phyloP scores from a whole-genome alignment of 2,113 vertebrate genomes.

The Lethenteron camtschaticum region DNA sequence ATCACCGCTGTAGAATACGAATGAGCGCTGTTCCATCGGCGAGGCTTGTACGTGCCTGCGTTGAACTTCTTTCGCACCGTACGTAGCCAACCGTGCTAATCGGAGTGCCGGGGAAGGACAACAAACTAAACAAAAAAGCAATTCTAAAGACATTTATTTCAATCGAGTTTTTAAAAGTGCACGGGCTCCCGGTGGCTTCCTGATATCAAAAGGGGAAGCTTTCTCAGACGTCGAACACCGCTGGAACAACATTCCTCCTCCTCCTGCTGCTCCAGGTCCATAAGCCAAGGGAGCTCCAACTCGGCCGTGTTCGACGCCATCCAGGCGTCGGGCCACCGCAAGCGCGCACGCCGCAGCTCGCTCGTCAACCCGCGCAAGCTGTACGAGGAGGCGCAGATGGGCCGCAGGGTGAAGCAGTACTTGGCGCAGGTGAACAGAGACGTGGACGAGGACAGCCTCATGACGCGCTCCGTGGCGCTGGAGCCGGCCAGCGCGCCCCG shows the following conservation, averaged over 20 bases:
- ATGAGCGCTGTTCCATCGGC: too few relatives aligned
- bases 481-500: slow-evolving; percentile 33
- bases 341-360: slow-evolving; percentile 82
- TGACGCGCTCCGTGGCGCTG: slow-evolving; percentile 65
- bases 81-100: too few relatives aligned
- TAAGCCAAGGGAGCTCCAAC: slow-evolving; percentile 82
- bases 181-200: too few relatives aligned
- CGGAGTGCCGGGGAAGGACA: too few relatives aligned
- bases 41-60: too few relatives aligned
- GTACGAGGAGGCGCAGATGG: slow-evolving; percentile 97
- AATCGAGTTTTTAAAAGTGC: too few relatives aligned
- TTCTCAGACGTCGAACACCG: too few relatives aligned
- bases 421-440: slow-evolving; percentile 70
- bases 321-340: slow-evolving; percentile 77
- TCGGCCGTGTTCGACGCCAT: slow-evolving; percentile 68
- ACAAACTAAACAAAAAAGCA: too few relatives aligned
- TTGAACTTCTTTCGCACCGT: too few relatives aligned
- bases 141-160: too few relatives aligned
- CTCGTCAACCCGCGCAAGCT: slow-evolving; percentile 97
- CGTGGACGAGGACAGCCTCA: slow-evolving; percentile 81
- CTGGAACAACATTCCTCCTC: slow-evolving; percentile 9
- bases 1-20: too few relatives aligned
- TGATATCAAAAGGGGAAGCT: too few relatives aligned
- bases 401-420: slow-evolving; percentile 83
- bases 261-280: slow-evolving; percentile 37